Evolutionary conservation across 1,140 invertebrate genomes (phyloP).

Genomic region (Pararge aegeria): DNA sequence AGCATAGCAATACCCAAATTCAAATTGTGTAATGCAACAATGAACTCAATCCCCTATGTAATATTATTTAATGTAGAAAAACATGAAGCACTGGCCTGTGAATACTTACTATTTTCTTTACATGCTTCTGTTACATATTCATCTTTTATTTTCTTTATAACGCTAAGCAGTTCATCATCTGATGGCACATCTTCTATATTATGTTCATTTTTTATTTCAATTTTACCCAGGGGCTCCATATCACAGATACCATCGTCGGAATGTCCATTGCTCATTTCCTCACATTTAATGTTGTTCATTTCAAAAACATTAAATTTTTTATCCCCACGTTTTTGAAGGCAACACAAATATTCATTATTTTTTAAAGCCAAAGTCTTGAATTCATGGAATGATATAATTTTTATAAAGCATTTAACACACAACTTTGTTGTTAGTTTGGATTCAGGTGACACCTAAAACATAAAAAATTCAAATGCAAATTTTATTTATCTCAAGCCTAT

Average conservation of each 20-base stretch:
- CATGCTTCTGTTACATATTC: constrained; percentile 34
- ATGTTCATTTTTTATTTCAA: constrained; percentile 37
- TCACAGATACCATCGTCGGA: constrained; percentile 23
- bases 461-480: background rate
- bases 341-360: constrained; percentile 47
- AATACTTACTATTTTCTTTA: constrained; percentile 46
- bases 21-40: no score
- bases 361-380: constrained; percentile 53
- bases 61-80: no score
- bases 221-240: constrained; percentile 9
- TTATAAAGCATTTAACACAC: constrained; percentile 50
- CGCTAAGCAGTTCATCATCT: constrained; percentile 58
- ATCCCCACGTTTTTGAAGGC: constrained; percentile 11
- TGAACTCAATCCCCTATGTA: no score
- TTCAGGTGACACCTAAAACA: constrained; percentile 43
- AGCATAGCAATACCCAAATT: no score
- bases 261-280: constrained; percentile 12
- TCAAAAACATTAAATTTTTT: constrained; percentile 25
- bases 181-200: constrained; percentile 35
- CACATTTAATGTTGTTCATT: constrained; percentile 26
- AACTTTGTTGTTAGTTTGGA: constrained; percentile 44
- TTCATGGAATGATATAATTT: constrained; percentile 49
- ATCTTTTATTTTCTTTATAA: constrained; percentile 57
- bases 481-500: background rate
- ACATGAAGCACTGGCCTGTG: background rate